These are phyloP conservation scores for Acromyrmex charruanus DNA, from an alignment of 1,140 invertebrate species.

Conservation along the genomic window DNA sequence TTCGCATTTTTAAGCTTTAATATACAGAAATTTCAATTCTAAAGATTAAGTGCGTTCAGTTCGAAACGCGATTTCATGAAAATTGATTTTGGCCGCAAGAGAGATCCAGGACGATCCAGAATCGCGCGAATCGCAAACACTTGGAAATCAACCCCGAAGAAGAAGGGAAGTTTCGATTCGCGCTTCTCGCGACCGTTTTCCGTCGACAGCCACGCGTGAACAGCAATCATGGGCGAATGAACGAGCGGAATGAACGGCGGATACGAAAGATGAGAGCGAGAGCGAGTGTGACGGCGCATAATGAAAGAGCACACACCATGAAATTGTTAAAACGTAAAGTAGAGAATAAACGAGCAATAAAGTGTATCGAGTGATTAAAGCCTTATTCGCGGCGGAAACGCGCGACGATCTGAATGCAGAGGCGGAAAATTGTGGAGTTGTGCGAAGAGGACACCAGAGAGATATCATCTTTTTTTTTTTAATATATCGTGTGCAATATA, in stretches of 20 bases:
- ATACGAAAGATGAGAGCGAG: conserved; percentile 24
- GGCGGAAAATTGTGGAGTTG: neutral
- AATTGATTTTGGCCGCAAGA: neutral
- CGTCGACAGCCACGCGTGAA: neutral
- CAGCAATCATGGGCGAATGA: neutral
- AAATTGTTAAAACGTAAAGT: conserved; percentile 58
- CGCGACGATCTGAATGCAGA: neutral
- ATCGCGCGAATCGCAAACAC: conserved; percentile 16
- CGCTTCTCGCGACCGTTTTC: neutral
- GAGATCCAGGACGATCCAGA: neutral
- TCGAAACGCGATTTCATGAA: neutral
- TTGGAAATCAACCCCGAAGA: neutral
- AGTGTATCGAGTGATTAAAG: conserved; percentile 30
- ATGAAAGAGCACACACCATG: conserved; percentile 29
- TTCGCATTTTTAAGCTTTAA: neutral
- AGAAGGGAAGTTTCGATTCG: neutral
- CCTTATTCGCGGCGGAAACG: conserved; percentile 2
- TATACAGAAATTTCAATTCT: neutral
- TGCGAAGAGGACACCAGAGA: neutral
- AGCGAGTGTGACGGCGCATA: conserved; percentile 35
- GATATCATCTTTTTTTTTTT: neutral
- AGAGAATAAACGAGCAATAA: conserved; percentile 58
- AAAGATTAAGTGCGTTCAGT: neutral
- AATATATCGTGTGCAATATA: neutral
- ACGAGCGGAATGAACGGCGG: conserved; percentile 14